Evolutionary conservation across 2,113 vertebrate genomes (phyloP), one percentile per base, ranked within the genome.

Genomic region (Apaloderma vittatum): DNA sequence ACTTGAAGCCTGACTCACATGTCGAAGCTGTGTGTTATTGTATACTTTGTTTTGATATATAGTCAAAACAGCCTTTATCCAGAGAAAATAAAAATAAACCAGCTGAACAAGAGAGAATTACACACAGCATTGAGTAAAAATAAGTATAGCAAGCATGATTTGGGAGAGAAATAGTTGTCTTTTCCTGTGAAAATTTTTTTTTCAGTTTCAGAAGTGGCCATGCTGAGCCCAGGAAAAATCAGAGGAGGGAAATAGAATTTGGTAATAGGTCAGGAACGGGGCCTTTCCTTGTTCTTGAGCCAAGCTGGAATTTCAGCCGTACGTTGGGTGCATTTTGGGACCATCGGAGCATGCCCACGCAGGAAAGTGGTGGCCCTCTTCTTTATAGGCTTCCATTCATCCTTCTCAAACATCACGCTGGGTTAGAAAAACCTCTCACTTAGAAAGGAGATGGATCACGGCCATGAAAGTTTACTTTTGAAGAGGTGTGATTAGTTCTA

Each of bases 21-120:
- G 94, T 51, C 1, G 26, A 88, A 95, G 81, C 90, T 94, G 95
- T 95, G 91, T 96, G 93, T 96, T 86, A 96, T 94, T 97, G 94
- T 97, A 91, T 87, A 91, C 54, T 61, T 75, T 86, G 54, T 94
- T 97, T 89, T 94, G 73, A 83, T 85, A 93, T 75, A 84, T 24
- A 81, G 93, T 94, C 95, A 94, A 96, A 97, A 95, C 84, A 92
- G 58, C 46, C 54, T 81, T 93, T 95, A 68, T 81, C 17, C 76
- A 76, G 90, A 32, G 75, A 90, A 96, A 95, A 88, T 59, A 89
- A 96, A 97, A 94, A 95, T 81, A 94, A 96, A 89, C 77, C 48
- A 88, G 22, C 76, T 49, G 36, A 89, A 36, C 73, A 75, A 94
- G 82, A 88, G 93, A 66, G 80, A 81, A 87, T 87, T 72, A 30